Percentiles rank a stretch among this genome's conserved stretches.
Evolutionary conservation across 2,113 vertebrate genomes (phyloP).

Genomic region (Cebus imitator): DNA sequence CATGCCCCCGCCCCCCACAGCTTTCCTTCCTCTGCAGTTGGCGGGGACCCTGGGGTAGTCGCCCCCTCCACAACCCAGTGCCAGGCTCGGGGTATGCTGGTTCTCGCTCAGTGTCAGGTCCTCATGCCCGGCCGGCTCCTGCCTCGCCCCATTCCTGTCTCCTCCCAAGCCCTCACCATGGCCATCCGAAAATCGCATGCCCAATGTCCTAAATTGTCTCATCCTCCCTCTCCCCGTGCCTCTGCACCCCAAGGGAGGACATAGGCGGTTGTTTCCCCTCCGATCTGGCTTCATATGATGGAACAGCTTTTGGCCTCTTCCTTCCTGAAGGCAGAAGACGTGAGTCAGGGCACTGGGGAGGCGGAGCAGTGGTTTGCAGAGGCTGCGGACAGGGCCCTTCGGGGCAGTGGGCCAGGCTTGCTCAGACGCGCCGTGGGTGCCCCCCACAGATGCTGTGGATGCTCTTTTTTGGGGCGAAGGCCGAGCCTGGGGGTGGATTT

Average conservation of each 20-base stretch:
- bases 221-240: conserved; percentile 75
- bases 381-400: conserved; percentile 88
- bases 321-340: conserved; percentile 93
- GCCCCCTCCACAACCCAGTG: conserved; percentile 22
- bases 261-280: conserved; percentile 52
- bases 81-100: conserved; percentile 63
- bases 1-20: conserved; percentile 13
- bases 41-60: not conserved
- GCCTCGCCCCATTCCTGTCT: conserved; percentile 52
- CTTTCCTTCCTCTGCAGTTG: not conserved
- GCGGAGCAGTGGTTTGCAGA: conserved; percentile 94
- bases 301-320: conserved; percentile 95
- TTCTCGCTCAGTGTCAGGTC: conserved; percentile 45
- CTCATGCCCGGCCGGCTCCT: conserved; percentile 45
- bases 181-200: conserved; percentile 67
- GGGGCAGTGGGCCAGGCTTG: conserved; percentile 80
- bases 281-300: conserved; percentile 90
- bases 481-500: conserved; percentile 93
- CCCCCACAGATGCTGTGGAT: conserved; percentile 94
- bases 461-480: conserved; percentile 96
- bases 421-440: conserved; percentile 90
- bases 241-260: conserved; percentile 75
- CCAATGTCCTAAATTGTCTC: conserved; percentile 68
- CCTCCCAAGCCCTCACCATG: conserved; percentile 65
- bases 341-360: conserved; percentile 91